A percentile compares a stretch with the other conserved stretches of the same genome.
phyloP scores from a whole-genome alignment of 1,140 invertebrate species.

The Chrysoperla carnea region DNA sequence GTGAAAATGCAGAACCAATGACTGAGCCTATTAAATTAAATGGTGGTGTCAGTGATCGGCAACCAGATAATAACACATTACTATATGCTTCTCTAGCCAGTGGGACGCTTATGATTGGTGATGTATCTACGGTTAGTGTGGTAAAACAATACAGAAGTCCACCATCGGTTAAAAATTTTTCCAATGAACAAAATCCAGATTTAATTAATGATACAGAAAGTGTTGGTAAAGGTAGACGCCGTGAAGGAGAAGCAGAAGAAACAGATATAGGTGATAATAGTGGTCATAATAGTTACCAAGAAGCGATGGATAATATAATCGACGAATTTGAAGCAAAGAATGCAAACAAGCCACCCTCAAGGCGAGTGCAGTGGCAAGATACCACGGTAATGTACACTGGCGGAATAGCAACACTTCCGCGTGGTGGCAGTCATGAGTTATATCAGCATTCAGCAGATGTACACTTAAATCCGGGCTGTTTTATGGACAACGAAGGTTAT shows the following conservation, averaged over 20 bases:
- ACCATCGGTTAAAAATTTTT: conserved; percentile 28
- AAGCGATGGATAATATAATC: conserved; percentile 12
- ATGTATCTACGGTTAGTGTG: conserved; percentile 23
- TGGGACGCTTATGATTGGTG: conserved; percentile 13
- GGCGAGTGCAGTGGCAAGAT: conserved; percentile 30
- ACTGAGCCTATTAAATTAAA: conserved; percentile 13
- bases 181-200: conserved; percentile 51
- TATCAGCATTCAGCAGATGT: conserved; percentile 44
- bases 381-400: conserved; percentile 13
- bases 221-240: conserved; percentile 39
- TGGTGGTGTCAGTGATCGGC: conserved; percentile 11
- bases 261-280: conserved; percentile 15
- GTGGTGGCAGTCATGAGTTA: conserved; percentile 23
- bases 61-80: conserved; percentile 22
- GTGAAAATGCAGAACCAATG: conserved; percentile 8
- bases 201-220: conserved; percentile 56
- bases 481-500: conserved; percentile 55
- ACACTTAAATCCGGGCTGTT: conserved; percentile 44
- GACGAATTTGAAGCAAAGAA: conserved; percentile 3
- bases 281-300: conserved; percentile 10
- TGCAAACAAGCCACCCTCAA: not conserved
- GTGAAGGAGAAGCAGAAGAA: conserved; percentile 22
- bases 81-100: conserved; percentile 10
- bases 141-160: conserved; percentile 13
- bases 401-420: conserved; percentile 27